Percentiles rank a stretch among this genome's conserved stretches.
phyloP scores from a whole-genome alignment of 2,888 invertebrate genomes.

The Peribatodes rhomboidaria region DNA sequence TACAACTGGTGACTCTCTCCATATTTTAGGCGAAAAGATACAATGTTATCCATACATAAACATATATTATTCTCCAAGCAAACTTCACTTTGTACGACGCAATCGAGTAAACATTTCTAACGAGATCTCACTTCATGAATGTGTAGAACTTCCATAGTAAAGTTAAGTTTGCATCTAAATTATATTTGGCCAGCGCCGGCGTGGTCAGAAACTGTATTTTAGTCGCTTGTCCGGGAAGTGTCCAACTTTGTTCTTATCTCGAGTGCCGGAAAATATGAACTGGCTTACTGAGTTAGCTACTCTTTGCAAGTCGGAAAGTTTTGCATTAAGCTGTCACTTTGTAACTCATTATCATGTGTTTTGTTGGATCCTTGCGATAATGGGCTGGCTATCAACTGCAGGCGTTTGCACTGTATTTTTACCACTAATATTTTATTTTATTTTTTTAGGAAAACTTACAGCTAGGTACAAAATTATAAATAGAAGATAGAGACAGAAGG shows the following conservation, averaged over 20 bases:
- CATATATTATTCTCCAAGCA: neutral
- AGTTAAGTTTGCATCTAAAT: slow-evolving; percentile 30
- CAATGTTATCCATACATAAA: neutral
- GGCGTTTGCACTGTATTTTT: neutral
- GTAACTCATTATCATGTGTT: slow-evolving; percentile 9
- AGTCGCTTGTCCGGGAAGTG: slow-evolving; percentile 32
- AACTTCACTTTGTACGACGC: slow-evolving; percentile 8
- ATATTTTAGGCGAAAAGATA: neutral
- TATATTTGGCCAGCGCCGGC: slow-evolving; percentile 24
- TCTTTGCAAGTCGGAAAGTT: slow-evolving; percentile 16
- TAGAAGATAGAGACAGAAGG: too few species aligned
- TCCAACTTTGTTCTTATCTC: slow-evolving; percentile 45
- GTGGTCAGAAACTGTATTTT: slow-evolving; percentile 34
- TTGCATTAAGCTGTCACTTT: slow-evolving; percentile 21
- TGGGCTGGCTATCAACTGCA: neutral
- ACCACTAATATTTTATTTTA: too few species aligned
- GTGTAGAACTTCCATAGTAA: slow-evolving; percentile 3
- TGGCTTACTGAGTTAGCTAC: slow-evolving; percentile 22
- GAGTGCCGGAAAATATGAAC: slow-evolving; percentile 42
- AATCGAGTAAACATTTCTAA: slow-evolving; percentile 10
- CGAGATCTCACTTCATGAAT: slow-evolving; percentile 5
- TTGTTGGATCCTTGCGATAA: slow-evolving; percentile 1
- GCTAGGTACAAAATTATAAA: too few species aligned
- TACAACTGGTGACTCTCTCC: too few species aligned
- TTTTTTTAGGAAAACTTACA: too few species aligned